A percentile compares a stretch with the other conserved stretches of the same genome.
These are phyloP conservation scores for Pitangus sulphuratus DNA, from an alignment of 2,797 vertebrate species.

Conservation along the genomic window DNA sequence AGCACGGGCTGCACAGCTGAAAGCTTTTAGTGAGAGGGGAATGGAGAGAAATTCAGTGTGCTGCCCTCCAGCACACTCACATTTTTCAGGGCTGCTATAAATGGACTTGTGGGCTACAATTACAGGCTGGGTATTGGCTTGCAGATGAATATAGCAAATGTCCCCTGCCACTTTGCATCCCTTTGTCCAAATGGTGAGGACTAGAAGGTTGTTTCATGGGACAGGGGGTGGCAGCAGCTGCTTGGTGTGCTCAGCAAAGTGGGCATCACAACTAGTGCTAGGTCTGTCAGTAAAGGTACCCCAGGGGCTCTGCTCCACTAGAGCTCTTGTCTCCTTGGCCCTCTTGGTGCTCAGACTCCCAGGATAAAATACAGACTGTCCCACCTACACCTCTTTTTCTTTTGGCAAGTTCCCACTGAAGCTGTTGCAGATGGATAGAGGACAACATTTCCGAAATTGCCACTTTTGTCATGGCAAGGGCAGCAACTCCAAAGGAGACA, in stretches of 20 bases:
- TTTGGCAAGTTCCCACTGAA: neutral
- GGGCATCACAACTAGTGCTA: accelerated
- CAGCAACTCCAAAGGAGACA: neutral
- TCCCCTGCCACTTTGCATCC: neutral
- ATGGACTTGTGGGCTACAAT: neutral
- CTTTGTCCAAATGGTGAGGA: neutral
- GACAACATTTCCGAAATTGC: neutral
- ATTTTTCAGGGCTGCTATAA: neutral
- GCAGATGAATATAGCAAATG: neutral
- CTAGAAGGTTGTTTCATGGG: neutral
- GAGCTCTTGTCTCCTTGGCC: neutral
- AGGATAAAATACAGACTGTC: neutral
- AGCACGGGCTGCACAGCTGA: neutral
- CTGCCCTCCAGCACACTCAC: neutral
- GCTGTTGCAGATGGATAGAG: neutral
- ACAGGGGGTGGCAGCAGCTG: neutral
- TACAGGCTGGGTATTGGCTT: constrained; percentile 5
- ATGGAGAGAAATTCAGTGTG: neutral
- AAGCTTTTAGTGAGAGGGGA: neutral
- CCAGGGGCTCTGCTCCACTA: neutral
- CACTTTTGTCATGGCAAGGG: neutral
- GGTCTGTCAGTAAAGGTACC: neutral
- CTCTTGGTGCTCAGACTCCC: neutral
- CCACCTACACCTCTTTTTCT: neutral
- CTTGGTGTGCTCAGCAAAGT: accelerated